Base-by-base conservation (phyloP, 2,113 vertebrate species). In the Arizona elegans region DNA sequence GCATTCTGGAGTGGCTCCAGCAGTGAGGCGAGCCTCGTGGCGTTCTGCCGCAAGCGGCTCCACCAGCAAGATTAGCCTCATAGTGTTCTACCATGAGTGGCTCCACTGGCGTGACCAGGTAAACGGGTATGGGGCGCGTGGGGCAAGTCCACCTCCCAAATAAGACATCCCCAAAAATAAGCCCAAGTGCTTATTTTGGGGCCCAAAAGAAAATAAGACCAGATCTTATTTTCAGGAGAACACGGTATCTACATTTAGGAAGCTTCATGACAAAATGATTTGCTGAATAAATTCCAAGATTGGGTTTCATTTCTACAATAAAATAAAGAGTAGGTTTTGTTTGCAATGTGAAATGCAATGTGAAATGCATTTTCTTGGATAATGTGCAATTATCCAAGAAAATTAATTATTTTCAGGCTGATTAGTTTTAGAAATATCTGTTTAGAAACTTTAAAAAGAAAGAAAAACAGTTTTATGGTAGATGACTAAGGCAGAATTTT, bases 51-150 rank as follows among this genome's bases (percentile, higher is more conserved):
- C 56, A 23, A 1, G 21, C 0, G 6, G 58, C 21, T 59, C 58
- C 23, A 59, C 8, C 0, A 5, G 23, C 58, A 2, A 23, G 21
- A 59, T 19, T 7, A 59, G 21, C 23, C 58, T 59, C 2, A 1
- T 3, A 8, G 21, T 2, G 2, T 59, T 59, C 58, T 59, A 21
- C 56, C 1, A 19, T 1, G 8, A 59, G 58, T 2, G 8, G 58
- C 8, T 59, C 23, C 58, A 59, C 58, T 0, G 2, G 58, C 2
- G 0, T 9, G 23, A 59, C 23, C 23, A 59, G 8, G 58, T 59
- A 24, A 59, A 2, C 0, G 2, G 8, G 0, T 59, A 21, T 1
- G 19, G 55, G 5, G 17, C 5, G 17, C 5, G 1, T 58, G 56
- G 6, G 56, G 56, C 21, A 21, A 1, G 6, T 58, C 56, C 2